Evolutionary conservation across 2,113 vertebrate species (phyloP), one percentile per base, ranked within the genome.

Genomic region (Chaenocephalus aceratus): DNA sequence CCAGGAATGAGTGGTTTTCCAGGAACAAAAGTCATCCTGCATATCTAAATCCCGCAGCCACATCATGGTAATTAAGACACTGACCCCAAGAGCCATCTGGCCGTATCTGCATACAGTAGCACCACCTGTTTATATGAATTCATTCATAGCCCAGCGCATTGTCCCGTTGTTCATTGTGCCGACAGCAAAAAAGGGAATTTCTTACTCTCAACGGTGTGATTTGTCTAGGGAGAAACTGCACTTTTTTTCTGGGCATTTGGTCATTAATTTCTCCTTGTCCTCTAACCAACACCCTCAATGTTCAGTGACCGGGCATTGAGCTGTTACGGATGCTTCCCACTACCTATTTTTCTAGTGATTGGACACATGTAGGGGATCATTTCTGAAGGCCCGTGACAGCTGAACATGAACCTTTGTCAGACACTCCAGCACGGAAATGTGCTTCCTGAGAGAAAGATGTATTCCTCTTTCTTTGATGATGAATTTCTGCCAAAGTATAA

Each of bases 31-130:
- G 30, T 77, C 70, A 64, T 84, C 79, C 58, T 77, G 72, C 80
- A 88, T 82, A 79, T 91, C 78, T 91, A 88, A 88, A 90, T 91
- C 84, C 80, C 66, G 82, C 73, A 85, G 90, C 74, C 82, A 89
- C 90, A 92, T 89, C 82, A 72, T 70, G 78, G 78, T 89, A 91
- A 94, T 93, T 93, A 85, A 75, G 86, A 85, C 72, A 85, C 58
- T 91, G 94, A 94, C 90, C 91, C 87, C 77, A 86, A 81, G 91
- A 90, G 92, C 88, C 92, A 89, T 88, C 85, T 86, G 92, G 79
- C 82, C 80, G 88, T 85, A 89, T 92, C 87, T 75, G 75, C 84
- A 65, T 73, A 72, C 73, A 82, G 80, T 61, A 91, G 49, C 84
- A 87, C 57, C 93, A 93, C 91, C 94, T 95, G 93, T 93, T 90